A percentile compares a stretch with the other conserved stretches of the same genome.
These are phyloP conservation scores for Hirtodrosophila trivittata DNA, from an alignment of 2,888 invertebrate species.

Conservation along the genomic window DNA sequence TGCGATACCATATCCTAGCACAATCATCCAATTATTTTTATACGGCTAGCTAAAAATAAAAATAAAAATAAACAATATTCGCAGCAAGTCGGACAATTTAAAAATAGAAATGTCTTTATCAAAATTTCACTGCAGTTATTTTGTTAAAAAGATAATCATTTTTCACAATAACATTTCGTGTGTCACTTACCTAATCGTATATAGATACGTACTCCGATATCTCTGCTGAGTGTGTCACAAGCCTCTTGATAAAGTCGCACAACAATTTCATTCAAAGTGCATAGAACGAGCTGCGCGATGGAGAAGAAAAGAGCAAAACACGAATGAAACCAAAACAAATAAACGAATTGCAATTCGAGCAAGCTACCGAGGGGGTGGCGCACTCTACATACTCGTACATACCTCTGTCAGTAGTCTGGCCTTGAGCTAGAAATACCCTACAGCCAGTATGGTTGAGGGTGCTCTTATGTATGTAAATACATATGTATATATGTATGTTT, in stretches of 20 bases:
- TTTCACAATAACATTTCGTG: no score
- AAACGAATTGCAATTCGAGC: not conserved
- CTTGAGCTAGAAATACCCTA: conserved; percentile 35
- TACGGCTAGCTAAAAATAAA: no score
- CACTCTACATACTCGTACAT: not conserved
- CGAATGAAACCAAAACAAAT: not conserved
- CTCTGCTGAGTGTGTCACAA: no score
- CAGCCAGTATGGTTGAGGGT: not conserved
- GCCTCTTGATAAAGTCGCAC: not conserved
- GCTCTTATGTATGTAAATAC: no score
- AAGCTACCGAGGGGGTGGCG: not conserved
- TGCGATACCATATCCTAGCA: no score
- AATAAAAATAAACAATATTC: no score
- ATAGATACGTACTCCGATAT: no score
- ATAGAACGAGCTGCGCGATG: not conserved
- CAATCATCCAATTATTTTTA: no score
- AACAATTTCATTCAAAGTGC: not conserved
- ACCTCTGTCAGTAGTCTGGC: conserved; percentile 15
- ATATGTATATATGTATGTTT: not conserved
- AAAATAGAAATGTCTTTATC: no score
- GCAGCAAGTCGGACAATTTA: no score
- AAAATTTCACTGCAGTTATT: not conserved
- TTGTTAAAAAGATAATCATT: no score
- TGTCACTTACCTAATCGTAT: no score
- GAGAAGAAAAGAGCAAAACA: not conserved